These are phyloP conservation scores for Hirundo rustica DNA, from an alignment of 2,797 vertebrate genomes.

Conservation along the genomic window DNA sequence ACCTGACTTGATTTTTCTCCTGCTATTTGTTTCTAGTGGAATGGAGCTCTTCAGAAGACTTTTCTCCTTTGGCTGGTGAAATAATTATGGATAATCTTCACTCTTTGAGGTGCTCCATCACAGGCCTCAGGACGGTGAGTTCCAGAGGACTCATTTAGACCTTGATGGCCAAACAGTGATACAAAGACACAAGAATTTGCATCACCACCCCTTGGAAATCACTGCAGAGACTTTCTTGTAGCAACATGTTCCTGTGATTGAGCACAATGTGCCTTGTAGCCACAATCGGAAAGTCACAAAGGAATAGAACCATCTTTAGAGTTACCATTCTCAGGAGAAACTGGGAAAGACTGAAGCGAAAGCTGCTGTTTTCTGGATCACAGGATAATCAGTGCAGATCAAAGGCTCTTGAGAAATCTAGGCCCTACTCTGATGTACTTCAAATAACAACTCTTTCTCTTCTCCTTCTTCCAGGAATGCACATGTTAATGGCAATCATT, in stretches of 20 bases:
- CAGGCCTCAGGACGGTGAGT: slow-evolving; percentile 87
- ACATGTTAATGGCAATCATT: not conserved
- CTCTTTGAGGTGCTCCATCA: slow-evolving; percentile 85
- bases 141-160: slow-evolving; percentile 6
- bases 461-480: not conserved
- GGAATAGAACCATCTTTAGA: slow-evolving; percentile 72
- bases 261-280: slow-evolving; percentile 78
- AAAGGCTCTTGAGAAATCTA: slow-evolving; percentile 65
- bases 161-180: not conserved
- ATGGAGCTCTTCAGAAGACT: slow-evolving; percentile 93
- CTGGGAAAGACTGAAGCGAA: slow-evolving; percentile 67
- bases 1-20: slow-evolving; percentile 35
- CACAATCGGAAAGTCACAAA: slow-evolving; percentile 74
- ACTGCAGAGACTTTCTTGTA: slow-evolving; percentile 70
- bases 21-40: slow-evolving; percentile 81
- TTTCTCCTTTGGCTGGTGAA: slow-evolving; percentile 88
- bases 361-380: slow-evolving; percentile 59
- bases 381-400: slow-evolving; percentile 52
- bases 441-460: slow-evolving; percentile 56
- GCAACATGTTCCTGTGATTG: slow-evolving; percentile 72
- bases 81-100: slow-evolving; percentile 87
- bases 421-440: slow-evolving; percentile 56
- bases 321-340: slow-evolving; percentile 74
- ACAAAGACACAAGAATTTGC: slow-evolving; percentile 46
- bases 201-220: slow-evolving; percentile 55